phyloP scores from a whole-genome alignment of 30 jellyfish, hydroid and myxozoan species.

The Pseudorhiza aurosa region DNA sequence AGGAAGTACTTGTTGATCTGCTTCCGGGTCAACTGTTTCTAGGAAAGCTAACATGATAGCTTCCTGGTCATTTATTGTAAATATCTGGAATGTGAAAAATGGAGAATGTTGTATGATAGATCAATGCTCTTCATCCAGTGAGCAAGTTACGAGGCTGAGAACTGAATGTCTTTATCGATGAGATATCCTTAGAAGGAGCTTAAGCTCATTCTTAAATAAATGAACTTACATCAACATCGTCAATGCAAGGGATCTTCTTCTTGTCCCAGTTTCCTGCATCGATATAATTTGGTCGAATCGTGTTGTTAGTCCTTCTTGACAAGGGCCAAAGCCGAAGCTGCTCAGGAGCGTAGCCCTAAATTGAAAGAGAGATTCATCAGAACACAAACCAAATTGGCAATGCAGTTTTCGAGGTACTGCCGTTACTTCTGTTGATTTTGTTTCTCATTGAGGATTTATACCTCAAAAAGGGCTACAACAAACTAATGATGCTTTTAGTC shows the following conservation, averaged over 20 bases:
- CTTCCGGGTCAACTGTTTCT: constrained; percentile 74
- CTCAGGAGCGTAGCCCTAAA: constrained; percentile 86
- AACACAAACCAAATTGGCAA: too few relatives aligned
- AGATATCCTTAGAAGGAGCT: too few relatives aligned
- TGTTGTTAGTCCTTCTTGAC: constrained; percentile 85
- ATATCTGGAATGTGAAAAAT: constrained; percentile 34
- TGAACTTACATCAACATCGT: constrained; percentile 78
- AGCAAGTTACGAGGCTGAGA: too few relatives aligned
- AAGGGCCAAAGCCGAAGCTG: constrained; percentile 96
- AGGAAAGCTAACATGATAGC: constrained; percentile 75
- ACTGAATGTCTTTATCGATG: too few relatives aligned
- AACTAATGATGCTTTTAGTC: too few relatives aligned
- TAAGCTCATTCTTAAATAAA: too few relatives aligned
- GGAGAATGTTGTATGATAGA: too few relatives aligned
- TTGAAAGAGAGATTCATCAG: not conserved
- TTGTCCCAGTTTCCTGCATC: constrained; percentile 78
- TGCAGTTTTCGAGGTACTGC: too few relatives aligned
- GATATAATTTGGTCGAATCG: constrained; percentile 86
- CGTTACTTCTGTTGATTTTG: too few relatives aligned
- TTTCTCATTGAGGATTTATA: too few relatives aligned
- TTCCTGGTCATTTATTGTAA: constrained; percentile 71
- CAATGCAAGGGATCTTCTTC: constrained; percentile 33
- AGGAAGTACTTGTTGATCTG: constrained; percentile 58
- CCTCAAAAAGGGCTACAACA: too few relatives aligned
- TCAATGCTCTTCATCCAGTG: too few relatives aligned